phyloP scores from a whole-genome alignment of 2,797 vertebrate species.

The Gobio occitaniae region DNA sequence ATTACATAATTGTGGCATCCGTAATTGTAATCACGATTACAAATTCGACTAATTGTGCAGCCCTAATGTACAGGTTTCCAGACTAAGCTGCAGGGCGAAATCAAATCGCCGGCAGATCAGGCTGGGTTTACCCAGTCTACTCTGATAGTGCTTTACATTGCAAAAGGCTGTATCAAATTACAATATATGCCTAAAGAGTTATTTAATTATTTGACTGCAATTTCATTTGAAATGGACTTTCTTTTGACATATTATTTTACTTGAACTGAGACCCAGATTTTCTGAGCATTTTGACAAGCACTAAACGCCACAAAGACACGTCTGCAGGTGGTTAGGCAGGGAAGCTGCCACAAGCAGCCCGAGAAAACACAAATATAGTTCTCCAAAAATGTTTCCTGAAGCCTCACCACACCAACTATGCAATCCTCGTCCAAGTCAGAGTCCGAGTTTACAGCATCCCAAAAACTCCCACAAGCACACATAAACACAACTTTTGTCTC shows the following conservation, averaged over 20 bases:
- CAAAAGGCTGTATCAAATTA: background rate
- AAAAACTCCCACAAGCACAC: slow-evolving; percentile 56
- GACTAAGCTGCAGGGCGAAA: too few relatives aligned
- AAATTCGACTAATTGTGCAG: too few relatives aligned
- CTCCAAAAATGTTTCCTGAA: slow-evolving; percentile 61
- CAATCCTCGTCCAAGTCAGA: slow-evolving; percentile 52
- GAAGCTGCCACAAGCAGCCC: slow-evolving; percentile 58
- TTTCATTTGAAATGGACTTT: background rate
- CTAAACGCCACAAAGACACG: slow-evolving; percentile 53
- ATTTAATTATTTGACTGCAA: slow-evolving; percentile 2
- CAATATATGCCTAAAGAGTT: background rate
- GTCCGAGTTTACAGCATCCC: slow-evolving; percentile 57
- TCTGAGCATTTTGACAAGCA: slow-evolving; percentile 54
- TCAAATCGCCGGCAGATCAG: too few relatives aligned
- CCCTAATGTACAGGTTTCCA: too few relatives aligned
- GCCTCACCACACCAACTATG: slow-evolving; percentile 60
- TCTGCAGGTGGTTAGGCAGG: slow-evolving; percentile 58
- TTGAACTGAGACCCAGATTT: slow-evolving; percentile 46
- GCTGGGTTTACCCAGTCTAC: too few relatives aligned
- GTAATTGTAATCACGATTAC: too few relatives aligned
- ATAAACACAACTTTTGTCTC: slow-evolving; percentile 35
- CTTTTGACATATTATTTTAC: slow-evolving; percentile 37
- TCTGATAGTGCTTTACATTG: background rate
- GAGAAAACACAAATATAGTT: slow-evolving; percentile 62
- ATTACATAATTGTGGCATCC: too few relatives aligned